Evolutionary conservation across 2,797 vertebrate genomes (phyloP).

Genomic region (Takifugu ocellatus): DNA sequence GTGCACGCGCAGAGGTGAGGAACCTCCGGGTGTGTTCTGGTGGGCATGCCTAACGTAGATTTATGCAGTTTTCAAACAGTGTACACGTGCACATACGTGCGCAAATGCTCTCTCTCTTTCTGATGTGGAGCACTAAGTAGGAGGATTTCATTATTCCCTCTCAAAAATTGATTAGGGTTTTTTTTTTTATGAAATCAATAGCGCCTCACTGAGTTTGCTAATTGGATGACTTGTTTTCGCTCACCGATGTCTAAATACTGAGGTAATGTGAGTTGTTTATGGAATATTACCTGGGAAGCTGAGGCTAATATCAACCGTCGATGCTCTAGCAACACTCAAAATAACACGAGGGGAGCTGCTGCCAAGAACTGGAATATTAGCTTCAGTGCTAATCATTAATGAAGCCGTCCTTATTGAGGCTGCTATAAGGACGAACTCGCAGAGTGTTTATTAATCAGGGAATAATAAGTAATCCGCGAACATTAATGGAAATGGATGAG

Average conservation of each 20-base stretch:
- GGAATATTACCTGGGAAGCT: conserved; percentile 68
- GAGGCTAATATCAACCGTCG: conserved; percentile 50
- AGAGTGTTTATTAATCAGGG: conserved; percentile 78
- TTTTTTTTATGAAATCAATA: conserved; percentile 74
- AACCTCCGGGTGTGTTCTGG: conserved; percentile 28
- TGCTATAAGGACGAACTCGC: conserved; percentile 60
- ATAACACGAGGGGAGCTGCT: conserved; percentile 24
- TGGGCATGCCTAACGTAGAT: conserved; percentile 36
- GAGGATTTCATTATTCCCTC: conserved; percentile 63
- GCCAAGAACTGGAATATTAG: conserved; percentile 59
- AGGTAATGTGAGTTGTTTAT: conserved; percentile 70
- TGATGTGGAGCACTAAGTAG: conserved; percentile 55
- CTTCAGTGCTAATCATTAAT: conserved; percentile 71
- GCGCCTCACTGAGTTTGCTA: conserved; percentile 63
- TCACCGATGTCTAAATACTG: conserved; percentile 66
- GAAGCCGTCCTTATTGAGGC: conserved; percentile 72
- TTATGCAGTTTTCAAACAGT: conserved; percentile 27
- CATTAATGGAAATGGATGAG: conserved; percentile 76
- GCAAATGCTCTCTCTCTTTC: conserved; percentile 1
- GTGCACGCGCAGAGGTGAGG: conserved; percentile 1
- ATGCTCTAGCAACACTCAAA: conserved; percentile 33
- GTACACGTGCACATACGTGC: neutral
- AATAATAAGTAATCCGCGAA: conserved; percentile 77
- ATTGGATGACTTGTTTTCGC: conserved; percentile 72
- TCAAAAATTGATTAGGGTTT: conserved; percentile 66